Base-by-base conservation (phyloP, 2,113 vertebrate genomes). In the Coryphaenoides rupestris region DNA sequence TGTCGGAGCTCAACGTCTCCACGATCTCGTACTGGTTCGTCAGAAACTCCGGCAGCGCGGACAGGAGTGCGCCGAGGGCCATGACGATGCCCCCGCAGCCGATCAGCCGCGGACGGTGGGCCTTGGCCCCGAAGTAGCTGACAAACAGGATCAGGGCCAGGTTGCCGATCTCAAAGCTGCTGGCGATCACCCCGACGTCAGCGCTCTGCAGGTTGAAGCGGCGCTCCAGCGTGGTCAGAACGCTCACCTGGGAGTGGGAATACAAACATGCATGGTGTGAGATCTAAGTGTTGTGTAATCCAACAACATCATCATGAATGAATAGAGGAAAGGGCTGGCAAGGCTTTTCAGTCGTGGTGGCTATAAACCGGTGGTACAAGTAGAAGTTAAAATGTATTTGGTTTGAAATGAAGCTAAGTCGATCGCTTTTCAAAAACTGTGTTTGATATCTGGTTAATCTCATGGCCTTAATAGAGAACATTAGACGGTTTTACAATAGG, bases 91-190 rank as follows among this genome's bases (percentile, higher is more conserved):
- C 98, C 1, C 98, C 98, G 2, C 96, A 99, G 83, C 96, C 98
- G 67, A 99, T 99, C 79, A 99, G 92, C 60, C 95, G 95, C 0
- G 98, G 98, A 21, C 98, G 88, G 76, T 99, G 96, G 9, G 95
- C 98, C 26, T 93, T 93, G 33, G 96, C 96, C 62, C 98, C 97
- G 0, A 99, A 99, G 89, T 99, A 99, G 88, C 96, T 98, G 78
- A 99, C 98, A 0, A 99, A 99, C 55, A 99, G 91, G 84, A 99
- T 99, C 73, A 98, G 90, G 2, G 94, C 95, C 89, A 99, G 86
- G 91, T 99, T 99, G 58, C 98, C 98, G 3, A 98, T 98, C 89
- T 99, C 98, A 0, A 99, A 99, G 90, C 98, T 99, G 91, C 98
- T 99, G 88, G 96, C 96, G 17, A 99, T 98, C 68, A 99, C 96